A percentile compares a stretch with the other conserved stretches of the same genome.
Evolutionary conservation across 2,113 vertebrate genomes (phyloP).

Genomic region (Myrmophylax atrothorax): DNA sequence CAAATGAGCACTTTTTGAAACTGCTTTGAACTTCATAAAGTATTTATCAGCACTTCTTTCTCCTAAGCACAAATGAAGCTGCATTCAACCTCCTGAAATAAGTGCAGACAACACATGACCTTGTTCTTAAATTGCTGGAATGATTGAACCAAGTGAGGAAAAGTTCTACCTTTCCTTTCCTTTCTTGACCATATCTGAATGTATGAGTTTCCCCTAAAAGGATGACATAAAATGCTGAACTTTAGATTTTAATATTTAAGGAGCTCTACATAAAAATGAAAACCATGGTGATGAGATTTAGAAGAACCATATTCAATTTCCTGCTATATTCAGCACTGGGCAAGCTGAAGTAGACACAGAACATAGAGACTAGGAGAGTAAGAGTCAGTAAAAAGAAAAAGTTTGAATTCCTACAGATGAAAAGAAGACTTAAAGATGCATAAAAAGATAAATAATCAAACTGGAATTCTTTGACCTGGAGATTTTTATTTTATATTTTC

Average conservation of each 20-base stretch:
- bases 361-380: neutral
- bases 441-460: neutral
- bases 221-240: neutral
- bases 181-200: neutral
- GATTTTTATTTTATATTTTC: neutral
- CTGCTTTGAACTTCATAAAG: neutral
- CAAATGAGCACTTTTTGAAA: neutral
- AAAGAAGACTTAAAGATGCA: neutral
- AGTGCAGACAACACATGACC: neutral
- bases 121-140: neutral
- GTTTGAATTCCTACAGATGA: neutral
- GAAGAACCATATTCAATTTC: neutral
- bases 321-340: neutral
- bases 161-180: neutral
- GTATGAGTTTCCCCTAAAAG: neutral
- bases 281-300: neutral
- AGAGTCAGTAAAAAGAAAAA: neutral
- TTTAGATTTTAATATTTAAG: neutral
- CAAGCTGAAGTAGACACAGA: neutral
- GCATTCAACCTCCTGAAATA: neutral
- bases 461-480: neutral
- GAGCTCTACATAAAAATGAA: neutral
- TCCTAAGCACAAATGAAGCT: neutral
- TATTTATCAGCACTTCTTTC: neutral
- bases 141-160: neutral